Percentiles rank a stretch among this genome's conserved stretches.
phyloP scores from a whole-genome alignment of 2,113 vertebrate species.

The Microtus oregoni region DNA sequence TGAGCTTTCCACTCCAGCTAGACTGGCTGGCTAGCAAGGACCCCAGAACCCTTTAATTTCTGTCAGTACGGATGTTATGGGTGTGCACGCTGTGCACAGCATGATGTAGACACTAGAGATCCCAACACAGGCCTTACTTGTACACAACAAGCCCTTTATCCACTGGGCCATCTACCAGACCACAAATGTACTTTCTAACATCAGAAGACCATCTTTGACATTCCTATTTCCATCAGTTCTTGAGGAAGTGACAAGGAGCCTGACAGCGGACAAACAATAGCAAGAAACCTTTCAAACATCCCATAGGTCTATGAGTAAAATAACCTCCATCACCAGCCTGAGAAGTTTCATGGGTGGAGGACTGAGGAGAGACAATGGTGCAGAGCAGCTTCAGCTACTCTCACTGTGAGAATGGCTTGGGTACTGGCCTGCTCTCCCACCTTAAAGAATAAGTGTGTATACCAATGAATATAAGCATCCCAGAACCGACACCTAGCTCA shows the following conservation, averaged over 20 bases:
- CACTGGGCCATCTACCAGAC: background rate
- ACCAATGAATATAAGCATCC: background rate
- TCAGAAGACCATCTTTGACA: background rate
- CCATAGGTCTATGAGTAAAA: background rate
- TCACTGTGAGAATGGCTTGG: background rate
- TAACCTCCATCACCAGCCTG: background rate
- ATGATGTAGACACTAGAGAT: no score
- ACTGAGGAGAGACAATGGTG: background rate
- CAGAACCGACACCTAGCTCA: background rate
- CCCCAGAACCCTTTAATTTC: background rate
- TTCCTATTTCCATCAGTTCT: background rate
- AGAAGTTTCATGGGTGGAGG: background rate
- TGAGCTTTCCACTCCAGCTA: background rate
- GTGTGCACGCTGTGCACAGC: no score
- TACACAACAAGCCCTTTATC: background rate
- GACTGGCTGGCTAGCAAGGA: background rate
- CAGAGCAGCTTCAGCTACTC: no score
- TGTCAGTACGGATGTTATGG: fast-evolving
- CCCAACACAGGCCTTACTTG: background rate
- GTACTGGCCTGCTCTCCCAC: background rate
- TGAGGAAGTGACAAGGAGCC: background rate
- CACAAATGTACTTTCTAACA: background rate
- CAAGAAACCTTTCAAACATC: background rate
- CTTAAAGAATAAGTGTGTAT: background rate
- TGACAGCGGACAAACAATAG: background rate